Conservation (phyloP, 1,140 invertebrate species). For the Bombus terrestris region DNA sequence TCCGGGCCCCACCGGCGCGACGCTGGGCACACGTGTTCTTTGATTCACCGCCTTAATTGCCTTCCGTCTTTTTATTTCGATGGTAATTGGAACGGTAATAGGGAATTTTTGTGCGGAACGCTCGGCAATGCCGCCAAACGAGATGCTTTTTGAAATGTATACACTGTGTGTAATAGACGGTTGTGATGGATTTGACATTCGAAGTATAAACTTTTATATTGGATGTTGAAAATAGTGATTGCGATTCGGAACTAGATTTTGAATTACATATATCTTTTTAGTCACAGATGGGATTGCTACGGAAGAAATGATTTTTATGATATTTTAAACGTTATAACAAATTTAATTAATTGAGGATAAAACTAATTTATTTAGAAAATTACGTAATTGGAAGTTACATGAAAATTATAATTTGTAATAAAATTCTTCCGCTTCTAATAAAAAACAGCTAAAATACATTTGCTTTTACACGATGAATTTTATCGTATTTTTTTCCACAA, state of each 20-base stretch:
- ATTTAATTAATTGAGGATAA: too few species aligned
- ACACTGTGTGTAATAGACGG: neutral
- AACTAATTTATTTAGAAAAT: too few species aligned
- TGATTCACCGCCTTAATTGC: constrained; percentile 41
- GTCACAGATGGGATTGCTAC: neutral
- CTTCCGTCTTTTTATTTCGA: constrained; percentile 9
- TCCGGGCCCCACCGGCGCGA: neutral
- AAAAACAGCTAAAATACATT: too few species aligned
- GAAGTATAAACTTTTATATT: neutral
- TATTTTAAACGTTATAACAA: too few species aligned
- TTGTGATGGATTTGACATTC: neutral
- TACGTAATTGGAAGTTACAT: too few species aligned
- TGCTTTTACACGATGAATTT: too few species aligned
- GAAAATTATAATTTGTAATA: too few species aligned
- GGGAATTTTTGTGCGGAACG: neutral
- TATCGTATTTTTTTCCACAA: too few species aligned
- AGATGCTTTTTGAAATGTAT: neutral
- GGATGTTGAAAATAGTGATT: neutral
- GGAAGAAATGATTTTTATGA: too few species aligned
- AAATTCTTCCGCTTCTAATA: too few species aligned
- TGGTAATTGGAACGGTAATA: constrained; percentile 30
- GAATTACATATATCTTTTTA: neutral
- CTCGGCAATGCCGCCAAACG: neutral
- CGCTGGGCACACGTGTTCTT: constrained; percentile 21
- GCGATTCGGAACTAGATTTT: neutral